Evolutionary conservation across 2,888 invertebrate genomes (phyloP), one percentile per base, ranked within the genome.

Genomic region (Zygogramma bicolorata): DNA sequence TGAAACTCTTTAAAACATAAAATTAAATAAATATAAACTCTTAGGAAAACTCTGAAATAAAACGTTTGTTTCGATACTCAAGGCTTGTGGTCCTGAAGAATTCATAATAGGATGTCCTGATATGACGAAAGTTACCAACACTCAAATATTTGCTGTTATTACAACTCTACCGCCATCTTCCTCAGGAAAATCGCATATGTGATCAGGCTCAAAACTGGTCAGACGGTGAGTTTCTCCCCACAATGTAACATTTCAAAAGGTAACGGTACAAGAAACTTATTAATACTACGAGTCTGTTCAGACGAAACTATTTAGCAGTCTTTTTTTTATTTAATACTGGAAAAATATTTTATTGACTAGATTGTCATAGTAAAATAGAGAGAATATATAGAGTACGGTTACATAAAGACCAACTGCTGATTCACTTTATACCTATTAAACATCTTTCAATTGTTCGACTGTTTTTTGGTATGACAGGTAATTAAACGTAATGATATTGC

Each of bases 311-410:
- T 62, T 49, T 31, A 70, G 75, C 81, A 82, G 81, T 82, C 81
- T 82, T 82, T 80, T 77, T 70, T 71, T 25, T n/a, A 68, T 53
- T 67, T 79, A 80, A 80, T 80, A 80, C 80, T 80, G 80, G 74
- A 65, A 58, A 63, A 63, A 63, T 63, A 77, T 71, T 60, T 67
- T 75, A 73, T 53, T 79, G 80, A 80, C 80, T 80, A 80, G 80
- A 80, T 65, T 70, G 70, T 68, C 72, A 49, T 65, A 68, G 65
- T 71, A 61, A 66, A 67, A n/a, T n/a, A 71, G 38, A 66, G 42
- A 65, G 69, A 20, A 65, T 49, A 15, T 62, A 40, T 20, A 62
- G 34, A 62, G 15, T 13, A 25, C 7, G 15, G 5, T 46, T 46
- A 46, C 10, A 18, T 46, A 13, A 18, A 0, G 46, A 8, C 18